Percentiles rank a stretch among this genome's conserved stretches.
These are phyloP conservation scores for Galemys pyrenaicus DNA, from an alignment of 2,113 vertebrate genomes.

Conservation along the genomic window DNA sequence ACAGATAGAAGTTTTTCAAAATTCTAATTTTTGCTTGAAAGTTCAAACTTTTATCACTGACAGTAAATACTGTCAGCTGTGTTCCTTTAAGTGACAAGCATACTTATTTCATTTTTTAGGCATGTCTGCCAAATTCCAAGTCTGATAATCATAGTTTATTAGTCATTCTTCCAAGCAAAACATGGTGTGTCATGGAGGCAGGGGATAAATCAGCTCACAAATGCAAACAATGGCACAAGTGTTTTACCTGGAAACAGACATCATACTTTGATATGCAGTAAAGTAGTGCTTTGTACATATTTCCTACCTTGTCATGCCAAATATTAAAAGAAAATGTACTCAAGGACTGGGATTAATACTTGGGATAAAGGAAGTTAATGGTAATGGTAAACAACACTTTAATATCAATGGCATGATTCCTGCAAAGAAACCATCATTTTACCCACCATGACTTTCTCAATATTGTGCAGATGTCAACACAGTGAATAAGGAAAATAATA, in stretches of 20 bases:
- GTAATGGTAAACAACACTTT: not conserved
- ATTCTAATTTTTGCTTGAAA: slow-evolving; percentile 70
- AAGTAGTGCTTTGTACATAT: not conserved
- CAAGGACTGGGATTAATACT: not conserved
- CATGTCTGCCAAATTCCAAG: slow-evolving; percentile 46
- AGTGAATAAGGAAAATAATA: not conserved
- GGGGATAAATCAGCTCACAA: not conserved
- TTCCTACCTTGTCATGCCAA: not conserved
- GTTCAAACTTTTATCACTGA: slow-evolving; percentile 59
- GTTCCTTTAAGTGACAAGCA: slow-evolving; percentile 61
- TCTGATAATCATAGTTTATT: slow-evolving; percentile 58
- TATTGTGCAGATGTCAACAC: not conserved
- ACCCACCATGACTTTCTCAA: not conserved
- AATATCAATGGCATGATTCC: not conserved
- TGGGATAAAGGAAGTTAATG: rapidly evolving
- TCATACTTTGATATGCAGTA: not conserved
- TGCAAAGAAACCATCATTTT: not conserved
- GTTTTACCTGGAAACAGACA: not conserved
- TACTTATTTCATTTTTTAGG: slow-evolving; percentile 58
- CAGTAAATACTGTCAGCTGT: slow-evolving; percentile 64
- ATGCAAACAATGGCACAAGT: not conserved
- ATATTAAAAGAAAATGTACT: not conserved
- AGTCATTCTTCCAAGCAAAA: slow-evolving; percentile 43
- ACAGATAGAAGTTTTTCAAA: slow-evolving; percentile 63
- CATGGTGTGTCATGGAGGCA: not conserved